phyloP scores from a whole-genome alignment of 2,113 vertebrate species.

The Xenotilapia flavipinnis region DNA sequence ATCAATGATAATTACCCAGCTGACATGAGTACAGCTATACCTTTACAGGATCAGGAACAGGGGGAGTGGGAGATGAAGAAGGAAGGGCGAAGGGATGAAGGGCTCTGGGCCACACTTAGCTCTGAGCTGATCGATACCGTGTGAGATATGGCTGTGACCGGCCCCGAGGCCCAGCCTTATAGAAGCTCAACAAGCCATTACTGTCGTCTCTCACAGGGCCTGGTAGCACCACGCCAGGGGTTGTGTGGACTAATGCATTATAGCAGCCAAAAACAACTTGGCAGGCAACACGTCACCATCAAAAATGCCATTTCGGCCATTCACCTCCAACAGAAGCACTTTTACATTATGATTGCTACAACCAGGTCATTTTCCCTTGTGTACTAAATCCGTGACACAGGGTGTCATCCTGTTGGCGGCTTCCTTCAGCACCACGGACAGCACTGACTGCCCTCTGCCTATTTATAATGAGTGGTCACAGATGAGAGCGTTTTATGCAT shows the following conservation, averaged over 20 bases:
- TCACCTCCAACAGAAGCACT: neutral
- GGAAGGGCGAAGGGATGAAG: conserved; percentile 65
- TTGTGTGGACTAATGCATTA: neutral
- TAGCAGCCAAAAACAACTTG: conserved; percentile 4
- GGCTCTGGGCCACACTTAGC: conserved; percentile 54
- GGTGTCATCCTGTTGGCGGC: neutral
- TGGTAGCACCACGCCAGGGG: neutral
- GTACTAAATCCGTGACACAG: neutral
- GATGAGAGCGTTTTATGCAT: neutral
- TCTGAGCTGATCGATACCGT: conserved; percentile 49
- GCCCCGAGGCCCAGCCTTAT: conserved; percentile 26
- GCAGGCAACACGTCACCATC: neutral
- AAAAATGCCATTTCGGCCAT: neutral
- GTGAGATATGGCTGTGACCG: conserved; percentile 43
- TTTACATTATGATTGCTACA: neutral
- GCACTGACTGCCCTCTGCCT: neutral
- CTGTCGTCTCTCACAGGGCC: conserved; percentile 8
- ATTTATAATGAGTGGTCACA: neutral
- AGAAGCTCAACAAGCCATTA: conserved; percentile 59
- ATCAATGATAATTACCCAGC: conserved; percentile 94
- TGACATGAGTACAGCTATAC: conserved; percentile 96
- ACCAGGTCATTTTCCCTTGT: neutral
- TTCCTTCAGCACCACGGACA: neutral
- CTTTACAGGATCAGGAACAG: conserved; percentile 90
- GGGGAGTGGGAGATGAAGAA: conserved; percentile 77